Base-by-base conservation (phyloP, 1,140 invertebrate species). In the Armadillidium nasatum region DNA sequence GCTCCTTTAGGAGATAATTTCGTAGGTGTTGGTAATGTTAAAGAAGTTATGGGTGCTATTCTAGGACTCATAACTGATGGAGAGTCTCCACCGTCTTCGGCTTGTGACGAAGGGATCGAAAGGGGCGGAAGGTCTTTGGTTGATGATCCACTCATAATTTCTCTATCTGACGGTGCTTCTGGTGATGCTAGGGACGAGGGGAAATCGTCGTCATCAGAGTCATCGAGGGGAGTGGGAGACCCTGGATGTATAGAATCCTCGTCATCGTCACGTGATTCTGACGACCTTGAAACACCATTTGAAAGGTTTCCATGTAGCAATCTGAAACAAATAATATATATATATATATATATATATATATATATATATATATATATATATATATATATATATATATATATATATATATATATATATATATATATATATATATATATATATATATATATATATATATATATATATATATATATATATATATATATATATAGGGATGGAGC, bases 171-270 rank as follows among this genome's bases (percentile, higher is more conserved):
- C 33, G 19, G 13, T 33, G 44, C 66, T 33, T 43, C 44, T 54
- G 66, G 54, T 10, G 7, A 54, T 0, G 44, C 68, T 22, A 73
- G 44, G 10, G 44, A 73, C 15, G 44, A 50, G 22, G 44, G 74
- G 33, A 72, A 60, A 54, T 80, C 79, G 68, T 80, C 79, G 76
- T 80, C 79, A 70, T 80, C 79, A 11, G 71, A 71, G 75, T 80
- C 79, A 68, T 80, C 79, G n/a, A 80, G 75, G 77, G 79, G 72
- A 0, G 77, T 80, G 10, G 79, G 79, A 21, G 73, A 76, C 6
- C 79, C 79, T 6, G 79, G 79, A 67, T 80, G 75, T 22, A 80
- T 80, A 67, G 77, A 76, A 46, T 80, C 79, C 13, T 80, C 79
- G 19, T 80, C 79, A 19, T 80, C 79, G 22, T 76, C 74, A 60